These are phyloP conservation scores for Orchesella cincta DNA, from an alignment of 1,140 invertebrate species.

Conservation along the genomic window DNA sequence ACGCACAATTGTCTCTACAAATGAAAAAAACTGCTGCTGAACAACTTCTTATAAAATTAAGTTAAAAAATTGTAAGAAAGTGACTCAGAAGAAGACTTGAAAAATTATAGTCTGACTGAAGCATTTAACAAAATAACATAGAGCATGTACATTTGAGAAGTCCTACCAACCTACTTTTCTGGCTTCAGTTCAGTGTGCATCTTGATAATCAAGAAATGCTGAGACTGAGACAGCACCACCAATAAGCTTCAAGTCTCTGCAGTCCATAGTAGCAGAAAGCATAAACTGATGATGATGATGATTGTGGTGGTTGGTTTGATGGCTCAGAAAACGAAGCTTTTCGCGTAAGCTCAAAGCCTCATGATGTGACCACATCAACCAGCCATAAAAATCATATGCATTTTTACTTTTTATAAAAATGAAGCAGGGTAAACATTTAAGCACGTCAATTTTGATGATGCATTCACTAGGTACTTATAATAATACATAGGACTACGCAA, in stretches of 20 bases:
- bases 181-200: not conserved
- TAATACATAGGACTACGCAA: no score
- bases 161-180: slow-evolving; percentile 11
- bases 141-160: not conserved
- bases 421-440: no score
- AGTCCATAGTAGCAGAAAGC: not conserved
- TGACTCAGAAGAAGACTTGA: no score
- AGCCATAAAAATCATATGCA: not conserved
- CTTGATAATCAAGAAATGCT: not conserved
- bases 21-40: no score
- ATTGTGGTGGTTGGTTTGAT: slow-evolving; percentile 6
- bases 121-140: no score
- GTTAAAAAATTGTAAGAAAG: no score
- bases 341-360: not conserved
- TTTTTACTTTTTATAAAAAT: not conserved
- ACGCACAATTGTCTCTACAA: no score
- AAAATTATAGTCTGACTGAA: no score
- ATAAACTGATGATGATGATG: not conserved
- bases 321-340: slow-evolving; percentile 8
- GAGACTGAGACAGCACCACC: not conserved
- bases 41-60: no score
- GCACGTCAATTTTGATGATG: no score
- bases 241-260: no score
- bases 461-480: no score
- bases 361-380: slow-evolving; percentile 1